These are phyloP conservation scores for Capitulum mitella DNA, from an alignment of 2,888 invertebrate species.

Conservation along the genomic window DNA sequence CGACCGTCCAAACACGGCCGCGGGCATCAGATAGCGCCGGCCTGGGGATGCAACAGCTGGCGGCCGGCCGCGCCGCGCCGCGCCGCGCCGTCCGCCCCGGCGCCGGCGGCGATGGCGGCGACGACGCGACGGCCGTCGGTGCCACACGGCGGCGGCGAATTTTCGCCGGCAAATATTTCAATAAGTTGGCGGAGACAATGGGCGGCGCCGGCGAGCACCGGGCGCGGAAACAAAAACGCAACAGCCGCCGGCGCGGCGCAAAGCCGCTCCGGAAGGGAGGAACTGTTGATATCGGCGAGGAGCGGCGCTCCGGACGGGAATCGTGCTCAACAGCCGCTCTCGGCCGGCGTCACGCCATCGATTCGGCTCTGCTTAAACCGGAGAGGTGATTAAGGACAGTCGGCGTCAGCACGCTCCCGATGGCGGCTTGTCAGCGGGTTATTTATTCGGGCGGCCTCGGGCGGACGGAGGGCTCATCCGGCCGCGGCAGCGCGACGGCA, in stretches of 20 bases:
- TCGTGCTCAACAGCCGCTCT: slow-evolving; percentile 3
- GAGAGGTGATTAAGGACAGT: not conserved
- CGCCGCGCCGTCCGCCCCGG: not conserved
- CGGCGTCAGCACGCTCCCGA: not conserved
- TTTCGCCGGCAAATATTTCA: not conserved
- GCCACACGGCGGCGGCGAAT: not conserved
- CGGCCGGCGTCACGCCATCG: not conserved
- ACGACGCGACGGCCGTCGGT: not conserved
- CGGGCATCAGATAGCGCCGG: not conserved
- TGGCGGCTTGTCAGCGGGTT: not conserved
- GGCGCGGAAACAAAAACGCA: not conserved
- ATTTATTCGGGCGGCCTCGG: not conserved
- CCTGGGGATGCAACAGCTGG: not conserved
- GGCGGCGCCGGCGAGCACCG: not conserved
- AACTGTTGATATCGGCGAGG: slow-evolving; percentile 5
- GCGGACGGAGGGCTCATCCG: not conserved
- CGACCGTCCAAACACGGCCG: not conserved
- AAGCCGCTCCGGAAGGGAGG: not conserved
- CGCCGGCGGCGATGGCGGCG: not conserved
- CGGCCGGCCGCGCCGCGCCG: not conserved
- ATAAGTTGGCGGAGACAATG: slow-evolving; percentile 8
- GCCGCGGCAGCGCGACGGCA: too few species aligned
- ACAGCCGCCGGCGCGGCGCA: not conserved
- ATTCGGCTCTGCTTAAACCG: not conserved
- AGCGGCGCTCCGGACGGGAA: not conserved